Evolutionary conservation across 1,140 invertebrate genomes (phyloP).

Genomic region (Anastrepha ludens): DNA sequence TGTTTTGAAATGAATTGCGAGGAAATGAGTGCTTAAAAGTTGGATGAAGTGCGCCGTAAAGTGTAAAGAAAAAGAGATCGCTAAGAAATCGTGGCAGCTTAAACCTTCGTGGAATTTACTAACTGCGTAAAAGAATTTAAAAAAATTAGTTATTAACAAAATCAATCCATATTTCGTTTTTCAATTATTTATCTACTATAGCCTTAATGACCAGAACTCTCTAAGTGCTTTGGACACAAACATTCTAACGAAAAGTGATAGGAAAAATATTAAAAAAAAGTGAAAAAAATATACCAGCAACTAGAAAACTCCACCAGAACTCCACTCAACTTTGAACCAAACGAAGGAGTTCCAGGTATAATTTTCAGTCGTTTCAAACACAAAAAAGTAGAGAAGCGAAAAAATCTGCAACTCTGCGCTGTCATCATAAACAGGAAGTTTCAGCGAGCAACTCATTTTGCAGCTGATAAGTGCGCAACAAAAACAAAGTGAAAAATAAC

Average conservation of each 20-base stretch:
- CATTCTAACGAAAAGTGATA: not conserved
- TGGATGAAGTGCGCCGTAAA: too few species aligned
- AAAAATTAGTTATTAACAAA: too few species aligned
- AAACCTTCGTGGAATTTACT: too few species aligned
- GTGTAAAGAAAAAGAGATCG: too few species aligned
- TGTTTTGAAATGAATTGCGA: too few species aligned
- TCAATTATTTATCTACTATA: too few species aligned
- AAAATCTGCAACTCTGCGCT: not conserved
- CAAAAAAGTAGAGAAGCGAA: not conserved
- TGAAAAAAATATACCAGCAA: not conserved
- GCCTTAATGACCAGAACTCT: too few species aligned
- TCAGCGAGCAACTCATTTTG: not conserved
- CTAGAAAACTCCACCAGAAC: not conserved
- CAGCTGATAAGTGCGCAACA: slow-evolving; percentile 50
- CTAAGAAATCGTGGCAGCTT: too few species aligned
- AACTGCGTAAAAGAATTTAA: too few species aligned
- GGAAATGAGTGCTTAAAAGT: too few species aligned
- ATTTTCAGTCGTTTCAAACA: not conserved
- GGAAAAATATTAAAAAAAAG: not conserved
- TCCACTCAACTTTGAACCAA: not conserved
- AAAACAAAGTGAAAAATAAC: slow-evolving; percentile 30
- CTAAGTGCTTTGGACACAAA: not conserved
- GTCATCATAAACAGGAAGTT: slow-evolving; percentile 34
- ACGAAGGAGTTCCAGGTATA: not conserved
- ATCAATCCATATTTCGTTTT: too few species aligned